phyloP scores from a whole-genome alignment of 2,113 vertebrate species.

The Microcebus griseorufus region DNA sequence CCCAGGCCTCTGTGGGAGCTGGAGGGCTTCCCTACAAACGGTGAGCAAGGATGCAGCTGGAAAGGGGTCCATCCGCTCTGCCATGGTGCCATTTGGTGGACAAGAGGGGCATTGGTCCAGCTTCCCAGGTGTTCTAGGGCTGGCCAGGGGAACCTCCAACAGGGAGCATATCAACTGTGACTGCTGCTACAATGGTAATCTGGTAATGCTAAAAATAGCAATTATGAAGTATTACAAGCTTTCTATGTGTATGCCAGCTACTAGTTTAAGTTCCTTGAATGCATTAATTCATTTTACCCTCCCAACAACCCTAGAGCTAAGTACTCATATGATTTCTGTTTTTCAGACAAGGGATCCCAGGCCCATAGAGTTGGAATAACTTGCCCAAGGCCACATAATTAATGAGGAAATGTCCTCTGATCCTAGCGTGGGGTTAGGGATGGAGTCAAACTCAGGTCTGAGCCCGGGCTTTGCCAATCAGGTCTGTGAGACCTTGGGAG shows the following conservation, averaged over 20 bases:
- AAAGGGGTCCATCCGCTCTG: not conserved
- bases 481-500: not conserved
- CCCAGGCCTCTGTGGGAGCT: not conserved
- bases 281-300: not conserved
- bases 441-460: not conserved
- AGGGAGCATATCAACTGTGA: not conserved
- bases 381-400: not conserved
- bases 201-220: not conserved
- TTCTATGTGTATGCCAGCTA: not conserved
- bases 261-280: not conserved
- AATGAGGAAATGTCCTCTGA: not conserved
- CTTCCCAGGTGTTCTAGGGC: not conserved
- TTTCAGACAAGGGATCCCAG: not conserved
- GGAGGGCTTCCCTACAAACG: fast-evolving
- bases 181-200: not conserved
- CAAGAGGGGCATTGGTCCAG: not conserved
- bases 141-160: not conserved
- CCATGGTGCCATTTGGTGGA: conserved; percentile 58
- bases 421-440: not conserved
- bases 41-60: fast-evolving
- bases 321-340: not conserved
- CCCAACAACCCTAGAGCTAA: not conserved
- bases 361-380: not conserved
- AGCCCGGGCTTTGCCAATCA: not conserved
- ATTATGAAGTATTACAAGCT: fast-evolving